phyloP scores from a whole-genome alignment of 1,140 invertebrate species.

The Campoletis sonorensis region DNA sequence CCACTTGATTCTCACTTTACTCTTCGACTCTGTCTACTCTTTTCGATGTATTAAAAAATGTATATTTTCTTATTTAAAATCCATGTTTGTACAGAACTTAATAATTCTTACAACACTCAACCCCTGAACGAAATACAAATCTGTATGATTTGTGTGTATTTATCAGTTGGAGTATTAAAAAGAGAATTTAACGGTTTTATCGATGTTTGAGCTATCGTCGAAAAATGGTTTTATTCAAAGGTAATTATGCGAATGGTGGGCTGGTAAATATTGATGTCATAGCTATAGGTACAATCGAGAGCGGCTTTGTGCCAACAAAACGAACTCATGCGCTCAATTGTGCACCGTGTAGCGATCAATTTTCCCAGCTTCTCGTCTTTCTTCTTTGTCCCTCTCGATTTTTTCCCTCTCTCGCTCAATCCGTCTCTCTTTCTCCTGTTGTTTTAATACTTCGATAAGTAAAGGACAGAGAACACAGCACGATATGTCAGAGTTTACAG shows the following conservation, averaged over 20 bases:
- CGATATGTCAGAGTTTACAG: slow-evolving; percentile 4
- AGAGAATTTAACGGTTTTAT: background rate
- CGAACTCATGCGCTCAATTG: slow-evolving; percentile 29
- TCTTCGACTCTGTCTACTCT: background rate
- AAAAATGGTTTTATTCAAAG: slow-evolving; percentile 16
- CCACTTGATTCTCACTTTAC: background rate
- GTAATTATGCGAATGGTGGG: slow-evolving; percentile 4
- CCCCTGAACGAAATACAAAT: no score
- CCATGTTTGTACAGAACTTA: background rate
- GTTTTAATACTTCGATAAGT: background rate
- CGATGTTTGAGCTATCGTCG: slow-evolving; percentile 6
- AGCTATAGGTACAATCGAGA: slow-evolving; percentile 16
- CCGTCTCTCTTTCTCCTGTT: slow-evolving; percentile 7
- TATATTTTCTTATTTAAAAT: background rate
- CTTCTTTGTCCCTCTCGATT: background rate
- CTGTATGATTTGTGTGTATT: background rate
- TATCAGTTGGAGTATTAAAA: background rate
- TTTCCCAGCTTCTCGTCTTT: slow-evolving; percentile 9
- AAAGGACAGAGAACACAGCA: background rate
- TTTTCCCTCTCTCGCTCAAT: slow-evolving; percentile 27
- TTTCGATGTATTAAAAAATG: background rate
- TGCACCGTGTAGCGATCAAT: slow-evolving; percentile 36
- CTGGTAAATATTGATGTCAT: background rate
- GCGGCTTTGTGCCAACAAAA: slow-evolving; percentile 4
- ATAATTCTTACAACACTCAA: background rate